Evolutionary conservation across 2,113 vertebrate species (phyloP).

Genomic region (Tonatia bakeri): DNA sequence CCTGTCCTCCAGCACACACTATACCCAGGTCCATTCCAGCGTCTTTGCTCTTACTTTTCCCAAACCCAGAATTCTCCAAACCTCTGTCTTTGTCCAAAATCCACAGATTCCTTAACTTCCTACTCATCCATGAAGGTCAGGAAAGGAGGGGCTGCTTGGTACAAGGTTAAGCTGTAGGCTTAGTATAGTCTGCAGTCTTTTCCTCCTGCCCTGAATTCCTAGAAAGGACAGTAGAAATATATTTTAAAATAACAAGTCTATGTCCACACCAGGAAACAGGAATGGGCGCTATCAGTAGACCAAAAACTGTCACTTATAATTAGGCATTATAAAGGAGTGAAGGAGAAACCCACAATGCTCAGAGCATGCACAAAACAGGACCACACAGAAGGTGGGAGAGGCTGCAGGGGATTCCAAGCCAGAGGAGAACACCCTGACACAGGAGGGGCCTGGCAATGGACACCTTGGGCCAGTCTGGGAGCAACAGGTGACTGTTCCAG

Average conservation of each 20-base stretch:
- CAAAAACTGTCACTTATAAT: not conserved
- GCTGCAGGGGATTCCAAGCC: not conserved
- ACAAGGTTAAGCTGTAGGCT: not conserved
- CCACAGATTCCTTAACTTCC: not conserved
- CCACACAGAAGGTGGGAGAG: no score
- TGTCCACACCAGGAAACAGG: not conserved
- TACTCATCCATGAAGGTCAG: not conserved
- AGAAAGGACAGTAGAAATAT: not conserved
- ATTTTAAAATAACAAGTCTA: not conserved
- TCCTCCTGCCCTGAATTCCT: not conserved
- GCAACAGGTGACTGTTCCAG: not conserved
- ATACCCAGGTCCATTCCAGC: not conserved
- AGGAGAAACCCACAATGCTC: not conserved
- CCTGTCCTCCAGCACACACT: not conserved
- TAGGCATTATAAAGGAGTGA: not conserved
- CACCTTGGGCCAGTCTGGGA: not conserved
- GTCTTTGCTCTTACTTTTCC: not conserved
- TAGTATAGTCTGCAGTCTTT: not conserved
- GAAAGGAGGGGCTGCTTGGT: no score
- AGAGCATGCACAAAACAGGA: not conserved
- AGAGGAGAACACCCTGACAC: not conserved
- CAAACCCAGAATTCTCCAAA: not conserved
- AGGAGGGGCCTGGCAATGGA: not conserved
- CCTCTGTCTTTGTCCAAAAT: not conserved
- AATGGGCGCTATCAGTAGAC: not conserved